These are phyloP conservation scores for Tangara arthus DNA, from an alignment of 2,797 vertebrate genomes.

Conservation along the genomic window DNA sequence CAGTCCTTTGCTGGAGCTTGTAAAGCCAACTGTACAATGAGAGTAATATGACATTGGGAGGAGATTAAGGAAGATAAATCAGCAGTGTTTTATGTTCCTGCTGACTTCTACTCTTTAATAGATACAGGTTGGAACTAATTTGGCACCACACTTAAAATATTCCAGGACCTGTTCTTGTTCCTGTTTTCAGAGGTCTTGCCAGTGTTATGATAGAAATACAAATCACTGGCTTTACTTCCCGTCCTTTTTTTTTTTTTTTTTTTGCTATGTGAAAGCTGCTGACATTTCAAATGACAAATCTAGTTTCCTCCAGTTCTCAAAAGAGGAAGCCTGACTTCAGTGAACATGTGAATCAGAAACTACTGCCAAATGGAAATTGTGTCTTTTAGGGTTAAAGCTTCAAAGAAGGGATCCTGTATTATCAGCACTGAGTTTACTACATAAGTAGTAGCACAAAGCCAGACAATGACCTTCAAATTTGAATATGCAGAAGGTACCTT, in stretches of 20 bases:
- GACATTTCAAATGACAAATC: conserved; percentile 41
- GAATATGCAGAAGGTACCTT: not conserved
- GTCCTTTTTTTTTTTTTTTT: not conserved
- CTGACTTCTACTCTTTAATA: not conserved
- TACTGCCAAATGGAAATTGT: conserved; percentile 17
- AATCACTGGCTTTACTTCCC: not conserved
- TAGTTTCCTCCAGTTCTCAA: conserved; percentile 21
- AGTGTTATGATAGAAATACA: not conserved
- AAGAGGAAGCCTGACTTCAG: conserved; percentile 39
- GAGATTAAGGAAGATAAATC: not conserved
- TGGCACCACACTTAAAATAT: not conserved
- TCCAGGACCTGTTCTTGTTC: not conserved
- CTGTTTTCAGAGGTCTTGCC: conserved; percentile 11
- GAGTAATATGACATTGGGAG: not conserved
- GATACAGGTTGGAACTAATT: not conserved
- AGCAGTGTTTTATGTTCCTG: not conserved
- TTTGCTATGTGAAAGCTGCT: not conserved
- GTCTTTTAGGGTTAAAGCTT: not conserved
- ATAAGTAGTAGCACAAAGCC: not conserved
- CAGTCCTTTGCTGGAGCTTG: not conserved
- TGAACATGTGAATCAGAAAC: conserved; percentile 3
- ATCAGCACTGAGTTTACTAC: not conserved
- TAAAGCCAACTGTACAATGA: not conserved
- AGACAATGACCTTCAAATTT: not conserved
- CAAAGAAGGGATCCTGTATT: not conserved